Conservation (phyloP, 2,113 vertebrate genomes). For the Uropsilus gracilis region DNA sequence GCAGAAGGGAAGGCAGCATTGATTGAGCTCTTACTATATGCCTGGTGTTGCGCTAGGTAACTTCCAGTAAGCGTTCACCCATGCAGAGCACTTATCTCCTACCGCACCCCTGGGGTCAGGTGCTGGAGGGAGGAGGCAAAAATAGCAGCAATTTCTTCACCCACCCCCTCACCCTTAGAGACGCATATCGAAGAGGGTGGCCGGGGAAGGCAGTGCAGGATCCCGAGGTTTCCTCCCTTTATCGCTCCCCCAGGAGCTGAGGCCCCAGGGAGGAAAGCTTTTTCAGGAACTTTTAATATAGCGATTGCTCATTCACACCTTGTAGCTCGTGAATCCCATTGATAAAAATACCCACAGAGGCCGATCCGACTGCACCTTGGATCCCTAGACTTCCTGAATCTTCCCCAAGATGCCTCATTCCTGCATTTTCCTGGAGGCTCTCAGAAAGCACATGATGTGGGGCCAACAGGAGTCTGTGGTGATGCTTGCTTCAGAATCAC, state of each 20-base stretch:
- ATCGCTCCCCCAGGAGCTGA: constrained; percentile 14
- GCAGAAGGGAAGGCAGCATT: background rate
- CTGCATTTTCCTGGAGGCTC: background rate
- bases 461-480: background rate
- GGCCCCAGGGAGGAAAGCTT: constrained; percentile 49
- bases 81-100: fast-evolving
- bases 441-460: background rate
- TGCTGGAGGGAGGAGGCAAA: background rate
- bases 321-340: constrained; percentile 64
- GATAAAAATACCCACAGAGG: constrained; percentile 67
- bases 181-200: background rate
- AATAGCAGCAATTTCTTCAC: background rate
- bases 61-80: background rate
- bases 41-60: background rate
- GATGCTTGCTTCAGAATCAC: background rate
- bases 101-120: background rate
- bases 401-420: background rate
- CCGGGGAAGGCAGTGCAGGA: background rate
- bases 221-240: background rate
- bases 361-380: constrained; percentile 16
- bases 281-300: constrained; percentile 73
- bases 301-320: constrained; percentile 70
- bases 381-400: constrained; percentile 23
- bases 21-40: background rate
- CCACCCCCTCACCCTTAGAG: background rate